Conservation (phyloP, 2,797 vertebrate genomes). For the Zenarchopterus dispar region DNA sequence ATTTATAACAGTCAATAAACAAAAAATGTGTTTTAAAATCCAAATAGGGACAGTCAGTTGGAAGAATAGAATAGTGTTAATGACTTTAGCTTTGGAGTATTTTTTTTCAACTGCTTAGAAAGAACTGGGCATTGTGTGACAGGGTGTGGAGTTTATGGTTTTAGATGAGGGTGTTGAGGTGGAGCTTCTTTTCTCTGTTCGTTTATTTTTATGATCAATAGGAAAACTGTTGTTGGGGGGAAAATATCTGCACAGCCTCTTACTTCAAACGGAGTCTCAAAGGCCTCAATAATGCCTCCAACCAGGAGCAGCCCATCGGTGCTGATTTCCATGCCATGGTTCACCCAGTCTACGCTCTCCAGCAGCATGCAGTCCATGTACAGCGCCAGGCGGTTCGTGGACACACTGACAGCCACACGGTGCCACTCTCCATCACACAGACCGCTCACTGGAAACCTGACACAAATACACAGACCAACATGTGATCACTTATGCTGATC, state of each 20-base stretch:
- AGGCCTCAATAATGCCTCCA: constrained; percentile 84
- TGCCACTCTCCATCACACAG: constrained; percentile 89
- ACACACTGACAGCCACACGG: constrained; percentile 83
- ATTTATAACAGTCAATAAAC: not conserved
- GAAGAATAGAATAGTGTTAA: not conserved
- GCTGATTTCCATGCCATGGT: constrained; percentile 81
- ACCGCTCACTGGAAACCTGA: constrained; percentile 85
- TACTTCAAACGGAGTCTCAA: constrained; percentile 90
- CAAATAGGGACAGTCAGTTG: not conserved
- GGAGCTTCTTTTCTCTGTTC: not conserved
- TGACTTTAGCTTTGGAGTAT: not conserved
- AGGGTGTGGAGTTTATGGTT: not conserved
- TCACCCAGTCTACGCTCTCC: constrained; percentile 87
- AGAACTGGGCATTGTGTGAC: not conserved
- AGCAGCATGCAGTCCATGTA: constrained; percentile 88
- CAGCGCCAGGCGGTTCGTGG: constrained; percentile 76
- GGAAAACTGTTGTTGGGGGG: not conserved
- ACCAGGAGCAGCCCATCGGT: constrained; percentile 86
- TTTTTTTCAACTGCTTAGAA: not conserved
- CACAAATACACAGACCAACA: not conserved
- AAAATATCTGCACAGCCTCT: constrained; percentile 17
- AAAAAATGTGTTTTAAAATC: constrained; percentile 9
- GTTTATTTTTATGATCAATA: constrained; percentile 13
- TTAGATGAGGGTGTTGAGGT: not conserved
- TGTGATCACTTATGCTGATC: not conserved